Percentiles rank a stretch among this genome's conserved stretches.
Conservation (phyloP, 2,888 invertebrate genomes). For the Willowsia nigromaculata region DNA sequence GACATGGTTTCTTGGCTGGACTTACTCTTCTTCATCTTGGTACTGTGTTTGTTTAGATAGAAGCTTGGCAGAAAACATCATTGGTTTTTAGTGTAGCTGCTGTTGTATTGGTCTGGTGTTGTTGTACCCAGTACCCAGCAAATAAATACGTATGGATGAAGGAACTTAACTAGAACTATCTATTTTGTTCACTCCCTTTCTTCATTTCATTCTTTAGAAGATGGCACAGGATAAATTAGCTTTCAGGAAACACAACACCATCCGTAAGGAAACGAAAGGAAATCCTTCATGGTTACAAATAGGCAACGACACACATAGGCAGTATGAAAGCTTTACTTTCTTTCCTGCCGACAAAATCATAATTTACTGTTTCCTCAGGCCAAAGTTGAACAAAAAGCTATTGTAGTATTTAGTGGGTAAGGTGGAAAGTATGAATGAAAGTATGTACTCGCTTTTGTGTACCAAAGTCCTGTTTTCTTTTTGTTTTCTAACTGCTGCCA, state of each 20-base stretch:
- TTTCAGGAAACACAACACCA: slow-evolving; percentile 71
- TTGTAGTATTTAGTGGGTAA: slow-evolving; percentile 37
- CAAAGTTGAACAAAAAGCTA: slow-evolving; percentile 67
- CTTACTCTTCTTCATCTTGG: slow-evolving; percentile 31
- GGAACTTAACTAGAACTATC: slow-evolving; percentile 48
- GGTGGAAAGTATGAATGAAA: background rate
- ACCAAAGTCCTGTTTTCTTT: background rate
- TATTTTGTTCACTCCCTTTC: slow-evolving; percentile 49
- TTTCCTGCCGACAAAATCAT: slow-evolving; percentile 68
- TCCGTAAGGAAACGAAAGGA: slow-evolving; percentile 56
- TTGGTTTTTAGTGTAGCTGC: background rate
- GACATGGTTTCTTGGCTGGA: slow-evolving; percentile 28
- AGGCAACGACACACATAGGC: slow-evolving; percentile 47
- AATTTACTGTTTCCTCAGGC: slow-evolving; percentile 70
- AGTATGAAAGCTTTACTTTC: slow-evolving; percentile 60
- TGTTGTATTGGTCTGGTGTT: background rate
- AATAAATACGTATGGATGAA: slow-evolving; percentile 5
- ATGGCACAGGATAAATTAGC: slow-evolving; percentile 69
- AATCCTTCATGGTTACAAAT: slow-evolving; percentile 70
- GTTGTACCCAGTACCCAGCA: too few relatives aligned
- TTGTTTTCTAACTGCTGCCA: background rate
- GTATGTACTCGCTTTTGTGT: background rate
- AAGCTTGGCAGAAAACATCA: background rate
- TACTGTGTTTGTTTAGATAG: background rate
- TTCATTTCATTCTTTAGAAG: slow-evolving; percentile 34